These are phyloP conservation scores for Drosophila murphyi DNA, from an alignment of 1,140 invertebrate species.

Conservation along the genomic window DNA sequence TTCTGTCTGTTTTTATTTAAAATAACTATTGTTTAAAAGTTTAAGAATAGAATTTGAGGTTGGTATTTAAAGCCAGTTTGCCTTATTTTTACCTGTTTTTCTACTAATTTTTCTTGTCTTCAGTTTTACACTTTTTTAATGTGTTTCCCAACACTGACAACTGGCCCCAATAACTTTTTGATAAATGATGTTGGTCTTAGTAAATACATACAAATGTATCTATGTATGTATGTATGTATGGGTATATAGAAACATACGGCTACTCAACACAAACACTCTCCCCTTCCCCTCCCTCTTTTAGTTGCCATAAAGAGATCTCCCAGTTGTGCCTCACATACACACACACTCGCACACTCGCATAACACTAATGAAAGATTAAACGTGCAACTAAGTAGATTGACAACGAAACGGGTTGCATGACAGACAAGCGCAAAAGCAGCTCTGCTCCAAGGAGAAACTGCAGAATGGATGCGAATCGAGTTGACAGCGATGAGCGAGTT, in stretches of 20 bases:
- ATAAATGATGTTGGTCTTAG: not conserved
- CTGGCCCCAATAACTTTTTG: not conserved
- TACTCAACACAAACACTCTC: no score
- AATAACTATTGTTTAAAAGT: no score
- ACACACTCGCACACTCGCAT: not conserved
- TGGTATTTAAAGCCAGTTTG: no score
- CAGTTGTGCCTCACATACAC: not conserved
- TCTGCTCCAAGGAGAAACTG: constrained; percentile 38
- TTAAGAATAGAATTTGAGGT: no score
- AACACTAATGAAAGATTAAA: constrained; percentile 37
- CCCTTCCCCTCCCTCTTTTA: not conserved
- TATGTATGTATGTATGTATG: not conserved
- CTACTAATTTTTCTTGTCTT: not conserved
- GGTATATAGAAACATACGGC: not conserved
- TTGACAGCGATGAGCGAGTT: constrained; percentile 77
- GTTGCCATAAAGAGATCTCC: not conserved
- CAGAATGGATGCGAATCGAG: constrained; percentile 62
- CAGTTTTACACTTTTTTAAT: no score
- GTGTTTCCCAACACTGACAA: not conserved
- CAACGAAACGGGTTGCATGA: constrained; percentile 31
- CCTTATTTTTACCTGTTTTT: not conserved
- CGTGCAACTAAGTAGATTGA: constrained; percentile 45
- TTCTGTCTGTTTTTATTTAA: no score
- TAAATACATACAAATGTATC: not conserved
- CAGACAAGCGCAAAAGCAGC: constrained; percentile 22